These are phyloP conservation scores for Linnaemya vulpina DNA, from an alignment of 2,888 invertebrate species.

Conservation along the genomic window DNA sequence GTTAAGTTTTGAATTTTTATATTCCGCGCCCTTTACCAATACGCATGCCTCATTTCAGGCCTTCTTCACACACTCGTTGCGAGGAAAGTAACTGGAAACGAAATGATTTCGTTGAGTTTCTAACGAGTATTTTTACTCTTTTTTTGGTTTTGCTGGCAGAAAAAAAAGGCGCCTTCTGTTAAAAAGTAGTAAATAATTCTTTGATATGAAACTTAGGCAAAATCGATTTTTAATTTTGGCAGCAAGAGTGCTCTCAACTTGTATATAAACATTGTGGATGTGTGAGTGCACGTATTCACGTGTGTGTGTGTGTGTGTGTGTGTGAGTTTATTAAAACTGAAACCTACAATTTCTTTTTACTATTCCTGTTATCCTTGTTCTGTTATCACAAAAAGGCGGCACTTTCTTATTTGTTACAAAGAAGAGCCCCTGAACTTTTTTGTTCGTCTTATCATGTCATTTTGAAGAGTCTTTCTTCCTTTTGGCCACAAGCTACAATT, in stretches of 20 bases:
- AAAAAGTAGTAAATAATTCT: conserved; percentile 1
- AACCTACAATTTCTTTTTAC: conserved; percentile 29
- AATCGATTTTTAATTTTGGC: conserved; percentile 56
- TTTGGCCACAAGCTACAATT: conserved; percentile 35
- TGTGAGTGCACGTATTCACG: not conserved
- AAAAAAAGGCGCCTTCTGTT: conserved; percentile 56
- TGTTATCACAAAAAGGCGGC: conserved; percentile 58
- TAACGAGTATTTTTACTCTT: conserved; percentile 10
- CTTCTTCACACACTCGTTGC: not conserved
- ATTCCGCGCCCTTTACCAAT: conserved; percentile 66
- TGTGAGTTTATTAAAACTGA: not conserved
- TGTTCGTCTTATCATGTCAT: conserved; percentile 47
- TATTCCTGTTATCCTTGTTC: conserved; percentile 60
- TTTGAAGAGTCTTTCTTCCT: conserved; percentile 12
- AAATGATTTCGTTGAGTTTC: conserved; percentile 21
- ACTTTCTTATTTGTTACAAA: not conserved
- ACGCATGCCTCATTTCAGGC: conserved; percentile 57
- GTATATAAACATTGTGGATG: not conserved
- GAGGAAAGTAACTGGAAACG: conserved; percentile 13
- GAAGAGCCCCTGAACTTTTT: not conserved
- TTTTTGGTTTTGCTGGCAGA: not conserved
- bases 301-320: not conserved
- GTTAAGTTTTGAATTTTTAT: conserved; percentile 42
- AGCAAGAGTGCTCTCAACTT: not conserved
- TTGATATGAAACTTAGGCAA: conserved; percentile 20